phyloP scores from a whole-genome alignment of 2,113 vertebrate genomes.

The Nerophis lumbriciformis region DNA sequence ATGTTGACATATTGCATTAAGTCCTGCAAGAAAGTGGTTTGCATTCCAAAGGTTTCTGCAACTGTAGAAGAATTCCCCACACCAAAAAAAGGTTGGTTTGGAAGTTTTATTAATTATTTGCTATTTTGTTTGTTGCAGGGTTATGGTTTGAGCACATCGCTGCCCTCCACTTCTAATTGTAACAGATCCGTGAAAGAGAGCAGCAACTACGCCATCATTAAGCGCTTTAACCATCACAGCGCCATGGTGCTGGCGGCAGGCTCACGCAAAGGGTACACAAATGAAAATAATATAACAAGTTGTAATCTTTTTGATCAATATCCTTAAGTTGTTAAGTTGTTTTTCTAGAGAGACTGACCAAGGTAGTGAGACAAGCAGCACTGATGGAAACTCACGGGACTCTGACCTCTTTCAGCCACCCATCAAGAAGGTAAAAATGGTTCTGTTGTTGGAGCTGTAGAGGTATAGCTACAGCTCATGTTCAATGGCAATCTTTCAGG shows the following conservation, averaged over 20 bases:
- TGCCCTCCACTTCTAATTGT: conserved; percentile 79
- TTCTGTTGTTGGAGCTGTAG: background rate
- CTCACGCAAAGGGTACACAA: conserved; percentile 85
- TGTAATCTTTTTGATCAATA: background rate
- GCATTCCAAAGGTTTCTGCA: no score
- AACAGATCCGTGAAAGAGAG: conserved; percentile 86
- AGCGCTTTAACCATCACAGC: conserved; percentile 97
- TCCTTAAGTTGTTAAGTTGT: background rate
- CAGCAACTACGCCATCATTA: conserved; percentile 96
- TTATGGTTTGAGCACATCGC: conserved; percentile 77
- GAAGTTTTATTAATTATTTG: background rate
- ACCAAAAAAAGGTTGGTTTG: no score
- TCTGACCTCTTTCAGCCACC: conserved; percentile 91
- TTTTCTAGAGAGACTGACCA: conserved; percentile 82
- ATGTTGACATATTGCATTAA: no score
- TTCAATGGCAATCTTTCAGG: conserved; percentile 59
- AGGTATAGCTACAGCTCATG: background rate
- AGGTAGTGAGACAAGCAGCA: conserved; percentile 84
- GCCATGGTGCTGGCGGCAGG: conserved; percentile 98
- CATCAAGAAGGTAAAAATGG: conserved; percentile 84
- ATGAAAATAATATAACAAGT: background rate
- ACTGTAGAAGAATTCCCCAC: no score
- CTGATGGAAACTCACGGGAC: conserved; percentile 90
- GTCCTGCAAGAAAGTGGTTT: no score
- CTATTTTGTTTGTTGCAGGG: conserved; percentile 69